Conservation (phyloP, 2,113 vertebrate genomes). For the Sinocyclocheilus rhinocerous region DNA sequence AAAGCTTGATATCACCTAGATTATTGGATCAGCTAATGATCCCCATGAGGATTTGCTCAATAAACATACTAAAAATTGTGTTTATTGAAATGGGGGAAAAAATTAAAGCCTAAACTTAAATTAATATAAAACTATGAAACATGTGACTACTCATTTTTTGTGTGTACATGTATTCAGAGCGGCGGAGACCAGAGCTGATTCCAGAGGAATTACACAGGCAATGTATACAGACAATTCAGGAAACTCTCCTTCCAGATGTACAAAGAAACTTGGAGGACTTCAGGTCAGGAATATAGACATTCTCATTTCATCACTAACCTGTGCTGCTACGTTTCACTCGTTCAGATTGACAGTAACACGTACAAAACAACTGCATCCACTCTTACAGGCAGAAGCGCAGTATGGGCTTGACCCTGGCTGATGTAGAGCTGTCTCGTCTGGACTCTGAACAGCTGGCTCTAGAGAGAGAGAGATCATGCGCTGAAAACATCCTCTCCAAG, state of each 20-base stretch:
- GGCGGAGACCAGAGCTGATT: constrained; percentile 87
- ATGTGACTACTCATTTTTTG: not conserved
- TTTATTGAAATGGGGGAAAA: not conserved
- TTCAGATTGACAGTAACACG: not conserved
- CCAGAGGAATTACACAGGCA: constrained; percentile 92
- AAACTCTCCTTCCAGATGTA: constrained; percentile 85
- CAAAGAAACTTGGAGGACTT: constrained; percentile 93
- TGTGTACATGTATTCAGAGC: constrained; percentile 74
- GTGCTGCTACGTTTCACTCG: not conserved
- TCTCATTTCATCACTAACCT: constrained; percentile 17
- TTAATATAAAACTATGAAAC: not conserved
- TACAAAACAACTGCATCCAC: constrained; percentile 5
- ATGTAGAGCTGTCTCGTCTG: constrained; percentile 84
- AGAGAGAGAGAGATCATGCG: constrained; percentile 88
- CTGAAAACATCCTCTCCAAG: constrained; percentile 89
- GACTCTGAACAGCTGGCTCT: constrained; percentile 78
- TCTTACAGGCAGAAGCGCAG: constrained; percentile 89
- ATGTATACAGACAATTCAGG: constrained; percentile 85
- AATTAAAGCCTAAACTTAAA: not conserved
- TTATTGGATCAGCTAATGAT: not conserved
- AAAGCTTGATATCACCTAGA: not conserved
- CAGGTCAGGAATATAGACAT: constrained; percentile 74
- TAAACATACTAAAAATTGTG: not conserved
- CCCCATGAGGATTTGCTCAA: not conserved
- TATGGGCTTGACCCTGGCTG: constrained; percentile 94